Conservation (phyloP, 2,113 vertebrate species). For the Petroica traversi region DNA sequence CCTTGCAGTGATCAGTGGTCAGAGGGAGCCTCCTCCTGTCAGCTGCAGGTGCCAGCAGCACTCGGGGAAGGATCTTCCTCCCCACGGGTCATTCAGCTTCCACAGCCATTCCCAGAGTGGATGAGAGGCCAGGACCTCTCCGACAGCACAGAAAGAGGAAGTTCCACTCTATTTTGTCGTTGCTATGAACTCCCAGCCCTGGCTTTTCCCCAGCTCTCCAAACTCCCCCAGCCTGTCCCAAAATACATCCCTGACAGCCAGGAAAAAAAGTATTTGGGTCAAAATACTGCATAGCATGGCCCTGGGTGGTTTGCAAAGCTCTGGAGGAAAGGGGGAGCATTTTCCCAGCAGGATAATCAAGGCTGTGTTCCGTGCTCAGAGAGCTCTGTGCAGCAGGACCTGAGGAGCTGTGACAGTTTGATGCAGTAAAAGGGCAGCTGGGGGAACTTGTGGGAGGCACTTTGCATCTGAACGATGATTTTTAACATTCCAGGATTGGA, state of each 20-base stretch:
- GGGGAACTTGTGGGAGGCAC: not conserved
- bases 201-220: not conserved
- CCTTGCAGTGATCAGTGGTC: not conserved
- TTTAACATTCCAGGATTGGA: accelerated
- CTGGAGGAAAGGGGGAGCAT: not conserved
- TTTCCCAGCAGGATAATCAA: not conserved
- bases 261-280: not conserved
- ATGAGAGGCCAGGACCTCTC: not conserved
- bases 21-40: slow-evolving; percentile 57
- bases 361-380: accelerated
- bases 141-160: accelerated
- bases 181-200: not conserved
- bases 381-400: not conserved
- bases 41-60: not conserved
- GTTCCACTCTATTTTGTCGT: accelerated
- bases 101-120: accelerated
- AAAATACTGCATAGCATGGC: accelerated
- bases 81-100: not conserved
- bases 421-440: not conserved
- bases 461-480: not conserved
- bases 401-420: not conserved
- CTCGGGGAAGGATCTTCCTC: accelerated
- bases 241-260: not conserved
- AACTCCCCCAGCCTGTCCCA: not conserved
- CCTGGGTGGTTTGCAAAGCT: not conserved